Percentiles rank a stretch among this genome's conserved stretches.
These are phyloP conservation scores for Tylochromis polylepis DNA, from an alignment of 2,113 vertebrate species.

Conservation along the genomic window DNA sequence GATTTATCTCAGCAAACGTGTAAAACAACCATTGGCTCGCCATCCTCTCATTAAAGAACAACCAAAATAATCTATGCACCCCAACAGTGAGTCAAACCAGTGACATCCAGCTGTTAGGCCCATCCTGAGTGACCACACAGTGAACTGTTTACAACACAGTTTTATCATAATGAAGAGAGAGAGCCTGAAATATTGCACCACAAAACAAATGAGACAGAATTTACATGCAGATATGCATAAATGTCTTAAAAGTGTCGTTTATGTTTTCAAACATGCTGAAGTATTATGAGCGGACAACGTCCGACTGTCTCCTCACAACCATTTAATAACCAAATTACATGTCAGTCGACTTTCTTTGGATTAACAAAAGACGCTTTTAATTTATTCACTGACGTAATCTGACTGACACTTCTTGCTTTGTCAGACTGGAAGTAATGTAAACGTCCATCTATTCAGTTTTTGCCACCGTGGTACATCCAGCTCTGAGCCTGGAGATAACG, in stretches of 20 bases:
- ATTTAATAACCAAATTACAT: too few species aligned
- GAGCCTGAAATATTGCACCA: background rate
- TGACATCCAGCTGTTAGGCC: background rate
- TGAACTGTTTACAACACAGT: background rate
- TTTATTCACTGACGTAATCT: too few species aligned
- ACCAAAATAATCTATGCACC: background rate
- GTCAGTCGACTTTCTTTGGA: background rate
- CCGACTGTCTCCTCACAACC: background rate
- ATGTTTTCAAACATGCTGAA: too few species aligned
- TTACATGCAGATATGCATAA: background rate
- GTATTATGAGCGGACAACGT: background rate
- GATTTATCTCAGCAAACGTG: background rate
- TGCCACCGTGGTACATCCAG: background rate
- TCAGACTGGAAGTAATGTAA: background rate
- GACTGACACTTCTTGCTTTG: too few species aligned
- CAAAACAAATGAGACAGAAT: background rate
- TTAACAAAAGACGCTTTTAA: background rate
- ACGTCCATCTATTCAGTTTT: background rate
- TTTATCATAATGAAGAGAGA: background rate
- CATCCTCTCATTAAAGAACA: background rate
- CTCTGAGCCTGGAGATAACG: rapidly evolving
- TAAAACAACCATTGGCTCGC: background rate
- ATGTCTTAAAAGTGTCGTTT: background rate
- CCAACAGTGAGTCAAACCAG: background rate
- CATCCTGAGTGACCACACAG: background rate